Evolutionary conservation across 1,140 invertebrate genomes (phyloP).

Genomic region (Polypedilum vanderplanki): DNA sequence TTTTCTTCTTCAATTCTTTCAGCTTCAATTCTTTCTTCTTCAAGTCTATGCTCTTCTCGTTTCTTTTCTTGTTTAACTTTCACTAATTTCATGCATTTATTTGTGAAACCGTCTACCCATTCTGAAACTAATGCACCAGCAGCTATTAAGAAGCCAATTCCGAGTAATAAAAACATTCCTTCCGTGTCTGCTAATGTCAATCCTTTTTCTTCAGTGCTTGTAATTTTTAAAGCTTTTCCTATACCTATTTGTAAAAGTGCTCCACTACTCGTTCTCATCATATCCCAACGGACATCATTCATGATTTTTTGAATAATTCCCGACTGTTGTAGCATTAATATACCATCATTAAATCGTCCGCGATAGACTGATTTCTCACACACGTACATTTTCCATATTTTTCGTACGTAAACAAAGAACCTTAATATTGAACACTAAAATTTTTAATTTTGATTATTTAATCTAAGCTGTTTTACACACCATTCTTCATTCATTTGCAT

Average conservation of each 20-base stretch:
- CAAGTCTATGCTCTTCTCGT: too few species aligned
- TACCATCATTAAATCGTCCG: constrained; percentile 50
- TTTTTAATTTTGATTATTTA: too few species aligned
- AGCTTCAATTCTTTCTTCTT: background rate
- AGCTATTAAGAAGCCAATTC: constrained; percentile 56
- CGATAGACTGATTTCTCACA: constrained; percentile 54
- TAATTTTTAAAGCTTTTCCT: constrained; percentile 36
- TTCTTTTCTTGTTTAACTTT: constrained; percentile 30
- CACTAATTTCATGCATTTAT: constrained; percentile 46
- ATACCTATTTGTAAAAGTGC: constrained; percentile 49
- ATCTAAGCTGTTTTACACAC: too few species aligned
- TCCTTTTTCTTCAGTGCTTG: constrained; percentile 55
- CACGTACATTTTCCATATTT: too few species aligned
- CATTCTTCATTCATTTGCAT: too few species aligned
- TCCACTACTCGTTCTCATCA: constrained; percentile 52
- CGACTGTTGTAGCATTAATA: constrained; percentile 53
- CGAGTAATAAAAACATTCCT: constrained; percentile 68
- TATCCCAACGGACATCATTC: constrained; percentile 60
- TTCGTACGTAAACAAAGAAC: too few species aligned
- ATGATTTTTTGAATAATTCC: constrained; percentile 58
- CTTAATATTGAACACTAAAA: too few species aligned
- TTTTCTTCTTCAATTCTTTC: background rate
- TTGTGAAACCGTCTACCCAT: constrained; percentile 57
- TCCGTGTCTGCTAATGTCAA: constrained; percentile 65
- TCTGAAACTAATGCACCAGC: constrained; percentile 50